Percentiles rank a stretch among this genome's conserved stretches.
Evolutionary conservation across 2,797 vertebrate genomes (phyloP).

Genomic region (Pitangus sulphuratus): DNA sequence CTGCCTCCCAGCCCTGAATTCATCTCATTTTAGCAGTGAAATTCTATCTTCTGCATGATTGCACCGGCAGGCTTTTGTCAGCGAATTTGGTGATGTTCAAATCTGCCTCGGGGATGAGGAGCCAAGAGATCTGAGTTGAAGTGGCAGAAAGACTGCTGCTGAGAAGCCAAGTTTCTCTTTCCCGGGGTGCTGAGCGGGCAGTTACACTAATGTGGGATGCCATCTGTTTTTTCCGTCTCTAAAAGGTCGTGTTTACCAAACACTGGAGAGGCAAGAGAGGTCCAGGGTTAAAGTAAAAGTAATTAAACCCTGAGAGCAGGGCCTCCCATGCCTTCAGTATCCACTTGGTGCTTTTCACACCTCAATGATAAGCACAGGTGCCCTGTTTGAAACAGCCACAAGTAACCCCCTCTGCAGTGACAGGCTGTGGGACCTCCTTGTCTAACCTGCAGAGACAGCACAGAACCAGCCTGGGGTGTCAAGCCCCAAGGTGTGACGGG

Average conservation of each 20-base stretch:
- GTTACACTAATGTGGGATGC: slow-evolving; percentile 63
- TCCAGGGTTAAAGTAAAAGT: slow-evolving; percentile 54
- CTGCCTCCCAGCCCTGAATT: slow-evolving; percentile 2
- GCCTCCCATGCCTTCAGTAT: neutral
- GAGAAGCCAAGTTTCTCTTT: slow-evolving; percentile 69
- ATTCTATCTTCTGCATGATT: slow-evolving; percentile 45
- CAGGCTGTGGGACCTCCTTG: neutral
- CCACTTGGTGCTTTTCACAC: neutral
- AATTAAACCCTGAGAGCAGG: slow-evolving; percentile 46
- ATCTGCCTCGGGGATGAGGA: slow-evolving; percentile 38
- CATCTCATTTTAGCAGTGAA: slow-evolving; percentile 26
- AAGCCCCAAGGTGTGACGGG: neutral
- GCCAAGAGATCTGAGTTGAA: slow-evolving; percentile 67
- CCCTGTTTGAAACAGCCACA: neutral
- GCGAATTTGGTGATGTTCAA: slow-evolving; percentile 43
- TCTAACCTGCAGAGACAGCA: neutral
- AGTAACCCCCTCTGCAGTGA: neutral
- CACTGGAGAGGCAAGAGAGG: slow-evolving; percentile 27
- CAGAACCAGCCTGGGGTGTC: neutral
- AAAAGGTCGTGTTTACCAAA: slow-evolving; percentile 71
- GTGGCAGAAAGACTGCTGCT: slow-evolving; percentile 69
- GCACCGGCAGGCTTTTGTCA: slow-evolving; percentile 52
- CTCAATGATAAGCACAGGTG: neutral
- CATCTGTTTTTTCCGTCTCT: slow-evolving; percentile 44
- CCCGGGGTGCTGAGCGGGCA: slow-evolving; percentile 27